Percentiles rank a stretch among this genome's conserved stretches.
These are phyloP conservation scores for Drosophila repleta DNA, from an alignment of 1,140 invertebrate species.

Conservation along the genomic window DNA sequence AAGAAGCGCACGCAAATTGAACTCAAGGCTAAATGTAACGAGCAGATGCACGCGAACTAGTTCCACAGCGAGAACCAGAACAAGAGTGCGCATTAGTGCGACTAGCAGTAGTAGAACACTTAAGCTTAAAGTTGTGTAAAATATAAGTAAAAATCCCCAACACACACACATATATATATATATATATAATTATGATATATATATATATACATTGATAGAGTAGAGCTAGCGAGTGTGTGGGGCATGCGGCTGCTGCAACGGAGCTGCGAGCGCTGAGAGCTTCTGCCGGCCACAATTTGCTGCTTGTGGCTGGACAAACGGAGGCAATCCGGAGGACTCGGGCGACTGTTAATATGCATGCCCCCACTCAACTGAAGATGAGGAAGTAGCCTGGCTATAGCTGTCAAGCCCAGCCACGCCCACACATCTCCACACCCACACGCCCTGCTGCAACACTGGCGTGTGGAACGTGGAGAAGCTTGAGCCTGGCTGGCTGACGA, in stretches of 20 bases:
- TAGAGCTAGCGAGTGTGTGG: too few relatives aligned
- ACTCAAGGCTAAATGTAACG: constrained; percentile 63
- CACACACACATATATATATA: constrained; percentile 13
- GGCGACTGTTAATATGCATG: too few relatives aligned
- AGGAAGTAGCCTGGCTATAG: too few relatives aligned
- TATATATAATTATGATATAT: constrained; percentile 14
- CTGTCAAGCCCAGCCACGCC: background rate
- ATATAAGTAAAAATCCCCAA: constrained; percentile 60
- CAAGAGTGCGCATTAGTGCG: constrained; percentile 15
- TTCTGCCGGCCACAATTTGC: too few relatives aligned
- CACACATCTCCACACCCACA: background rate
- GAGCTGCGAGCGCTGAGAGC: too few relatives aligned
- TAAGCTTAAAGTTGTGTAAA: constrained; percentile 82
- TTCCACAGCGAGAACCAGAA: constrained; percentile 14
- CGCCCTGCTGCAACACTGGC: constrained; percentile 33
- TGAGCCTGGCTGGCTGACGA: background rate
- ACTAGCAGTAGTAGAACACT: constrained; percentile 57
- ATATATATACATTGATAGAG: too few relatives aligned
- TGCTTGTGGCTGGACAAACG: too few relatives aligned
- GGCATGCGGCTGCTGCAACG: constrained; percentile 3
- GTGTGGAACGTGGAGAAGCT: background rate
- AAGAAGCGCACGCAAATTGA: constrained; percentile 48
- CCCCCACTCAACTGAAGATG: background rate
- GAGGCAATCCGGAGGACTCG: too few relatives aligned
- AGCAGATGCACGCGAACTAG: constrained; percentile 29